A percentile compares a stretch with the other conserved stretches of the same genome.
Evolutionary conservation across 2,888 invertebrate species (phyloP).

Genomic region (Drosophila niveifrons): DNA sequence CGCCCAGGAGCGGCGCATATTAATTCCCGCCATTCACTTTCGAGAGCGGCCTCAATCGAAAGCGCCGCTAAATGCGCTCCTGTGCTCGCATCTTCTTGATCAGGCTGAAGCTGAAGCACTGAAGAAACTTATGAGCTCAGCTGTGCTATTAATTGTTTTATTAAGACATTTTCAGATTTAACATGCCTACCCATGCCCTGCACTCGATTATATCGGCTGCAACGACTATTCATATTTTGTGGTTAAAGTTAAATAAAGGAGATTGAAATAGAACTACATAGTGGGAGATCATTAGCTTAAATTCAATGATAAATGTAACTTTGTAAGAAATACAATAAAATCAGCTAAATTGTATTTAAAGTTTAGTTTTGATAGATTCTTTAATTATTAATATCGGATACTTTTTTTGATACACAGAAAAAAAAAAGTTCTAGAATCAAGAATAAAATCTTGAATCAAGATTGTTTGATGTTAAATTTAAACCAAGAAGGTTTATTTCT

Average conservation of each 20-base stretch:
- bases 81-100: constrained; percentile 52
- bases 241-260: background rate
- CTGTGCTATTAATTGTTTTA: constrained; percentile 81
- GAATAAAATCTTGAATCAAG: too few species aligned
- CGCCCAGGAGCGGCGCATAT: constrained; percentile 58
- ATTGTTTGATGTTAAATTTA: too few species aligned
- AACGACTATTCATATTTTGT: constrained; percentile 5
- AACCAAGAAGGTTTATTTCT: too few species aligned
- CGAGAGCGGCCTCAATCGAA: constrained; percentile 9
- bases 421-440: too few species aligned
- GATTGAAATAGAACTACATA: accelerated
- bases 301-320: too few species aligned
- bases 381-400: too few species aligned
- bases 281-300: too few species aligned
- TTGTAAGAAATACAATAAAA: too few species aligned
- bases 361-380: too few species aligned
- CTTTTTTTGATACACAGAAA: too few species aligned
- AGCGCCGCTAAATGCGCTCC: constrained; percentile 55
- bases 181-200: constrained; percentile 72
- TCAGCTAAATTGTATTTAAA: too few species aligned
- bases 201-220: background rate
- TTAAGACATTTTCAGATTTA: constrained; percentile 80
- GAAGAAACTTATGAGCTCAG: constrained; percentile 75
- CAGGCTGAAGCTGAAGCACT: constrained; percentile 44
- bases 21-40: background rate